Conservation (phyloP, 2,113 vertebrate species). For the Sitta europaea region DNA sequence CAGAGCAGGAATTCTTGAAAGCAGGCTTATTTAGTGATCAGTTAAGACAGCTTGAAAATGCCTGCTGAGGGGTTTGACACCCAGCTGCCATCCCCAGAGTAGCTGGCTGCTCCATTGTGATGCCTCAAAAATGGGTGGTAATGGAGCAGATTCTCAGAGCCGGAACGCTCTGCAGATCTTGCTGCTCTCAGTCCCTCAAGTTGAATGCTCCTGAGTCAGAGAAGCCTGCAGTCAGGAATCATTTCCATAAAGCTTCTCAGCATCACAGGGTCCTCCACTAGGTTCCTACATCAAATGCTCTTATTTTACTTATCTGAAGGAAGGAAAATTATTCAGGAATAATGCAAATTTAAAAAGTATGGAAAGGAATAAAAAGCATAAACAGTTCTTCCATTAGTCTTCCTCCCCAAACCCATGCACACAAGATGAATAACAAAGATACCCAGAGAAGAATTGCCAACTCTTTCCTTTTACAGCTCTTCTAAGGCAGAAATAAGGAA, state of each 20-base stretch:
- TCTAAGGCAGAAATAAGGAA: background rate
- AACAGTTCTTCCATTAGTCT: background rate
- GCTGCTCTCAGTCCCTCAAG: background rate
- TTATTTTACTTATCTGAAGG: background rate
- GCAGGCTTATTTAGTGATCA: background rate
- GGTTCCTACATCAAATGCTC: background rate
- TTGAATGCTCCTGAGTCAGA: background rate
- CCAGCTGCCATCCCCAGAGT: background rate
- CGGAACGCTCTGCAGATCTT: rapidly evolving
- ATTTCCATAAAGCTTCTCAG: background rate
- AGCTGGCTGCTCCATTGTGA: background rate
- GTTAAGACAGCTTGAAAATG: background rate
- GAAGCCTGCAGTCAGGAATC: background rate
- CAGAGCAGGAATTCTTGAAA: background rate
- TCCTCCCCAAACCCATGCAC: background rate
- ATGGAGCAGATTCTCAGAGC: background rate
- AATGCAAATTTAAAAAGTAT: background rate
- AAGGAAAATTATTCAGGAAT: background rate
- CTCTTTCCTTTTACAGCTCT: background rate
- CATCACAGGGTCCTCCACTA: background rate
- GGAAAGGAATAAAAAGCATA: background rate
- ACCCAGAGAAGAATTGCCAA: background rate
- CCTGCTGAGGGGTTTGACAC: background rate
- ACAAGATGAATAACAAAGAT: background rate
- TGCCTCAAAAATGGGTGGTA: background rate